Percentiles rank a stretch among this genome's conserved stretches.
Conservation (phyloP, 2,888 invertebrate species). For the Phortica magna region DNA sequence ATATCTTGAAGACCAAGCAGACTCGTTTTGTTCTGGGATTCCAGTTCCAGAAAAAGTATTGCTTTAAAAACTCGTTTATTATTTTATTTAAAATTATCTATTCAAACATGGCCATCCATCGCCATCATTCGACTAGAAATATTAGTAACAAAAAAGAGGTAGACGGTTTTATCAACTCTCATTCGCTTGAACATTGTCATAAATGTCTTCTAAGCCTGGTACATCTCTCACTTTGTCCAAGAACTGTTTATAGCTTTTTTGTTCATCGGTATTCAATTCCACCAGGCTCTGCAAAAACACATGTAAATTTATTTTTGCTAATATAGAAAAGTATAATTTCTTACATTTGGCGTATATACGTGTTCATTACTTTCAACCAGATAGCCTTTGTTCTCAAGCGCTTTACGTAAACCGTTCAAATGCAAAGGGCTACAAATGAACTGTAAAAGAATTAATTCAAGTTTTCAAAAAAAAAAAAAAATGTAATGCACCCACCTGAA, state of each 20-base stretch:
- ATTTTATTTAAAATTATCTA: constrained; percentile 31
- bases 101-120: too few species aligned
- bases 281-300: constrained; percentile 77
- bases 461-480: background rate
- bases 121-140: too few species aligned
- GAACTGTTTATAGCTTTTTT: constrained; percentile 78
- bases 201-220: constrained; percentile 81
- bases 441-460: constrained; percentile 74
- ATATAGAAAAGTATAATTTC: background rate
- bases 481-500: constrained; percentile 61
- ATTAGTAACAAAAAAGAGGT: too few species aligned
- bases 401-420: constrained; percentile 78
- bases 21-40: background rate
- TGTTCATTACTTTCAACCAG: constrained; percentile 69
- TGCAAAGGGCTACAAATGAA: constrained; percentile 81
- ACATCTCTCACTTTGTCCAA: constrained; percentile 80
- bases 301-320: background rate
- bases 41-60: too few species aligned
- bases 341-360: constrained; percentile 69
- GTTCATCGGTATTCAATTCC: constrained; percentile 79
- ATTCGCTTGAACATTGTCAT: constrained; percentile 78
- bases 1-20: too few species aligned
- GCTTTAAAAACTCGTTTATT: constrained; percentile 48
- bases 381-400: constrained; percentile 76
- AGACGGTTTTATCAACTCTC: background rate